These are phyloP conservation scores for Ornithoptera alexandrae DNA, from an alignment of 2,888 invertebrate species.

Conservation along the genomic window DNA sequence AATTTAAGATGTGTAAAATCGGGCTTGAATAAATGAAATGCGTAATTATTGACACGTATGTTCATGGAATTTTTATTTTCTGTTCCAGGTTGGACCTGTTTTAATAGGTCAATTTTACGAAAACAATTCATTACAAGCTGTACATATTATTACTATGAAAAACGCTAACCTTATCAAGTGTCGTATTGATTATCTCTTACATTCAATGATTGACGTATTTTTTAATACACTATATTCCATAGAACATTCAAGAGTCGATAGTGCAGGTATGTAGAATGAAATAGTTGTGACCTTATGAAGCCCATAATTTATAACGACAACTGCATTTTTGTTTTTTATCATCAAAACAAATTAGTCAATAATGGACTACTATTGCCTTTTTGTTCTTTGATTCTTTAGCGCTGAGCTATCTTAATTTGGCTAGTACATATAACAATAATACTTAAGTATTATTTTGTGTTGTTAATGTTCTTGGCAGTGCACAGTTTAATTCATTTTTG, in stretches of 20 bases:
- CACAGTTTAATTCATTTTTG: too few species aligned
- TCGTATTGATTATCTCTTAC: not conserved
- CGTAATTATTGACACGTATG: constrained; percentile 13
- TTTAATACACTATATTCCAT: too few species aligned
- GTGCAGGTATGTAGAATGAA: not conserved
- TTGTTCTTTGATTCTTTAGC: too few species aligned
- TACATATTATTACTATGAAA: constrained; percentile 4
- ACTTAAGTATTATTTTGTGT: too few species aligned
- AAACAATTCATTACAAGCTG: constrained; percentile 16
- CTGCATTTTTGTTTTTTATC: too few species aligned
- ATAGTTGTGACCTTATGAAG: too few species aligned
- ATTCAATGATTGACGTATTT: not conserved
- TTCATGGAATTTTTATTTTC: constrained; percentile 5
- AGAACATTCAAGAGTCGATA: not conserved
- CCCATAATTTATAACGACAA: too few species aligned
- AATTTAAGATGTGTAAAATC: not conserved
- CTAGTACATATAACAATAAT: too few species aligned
- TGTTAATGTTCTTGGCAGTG: too few species aligned
- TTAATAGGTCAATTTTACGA: constrained; percentile 28
- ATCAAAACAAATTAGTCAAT: too few species aligned
- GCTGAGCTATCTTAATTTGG: too few species aligned
- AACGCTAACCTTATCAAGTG: constrained; percentile 19
- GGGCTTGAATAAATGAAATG: not conserved
- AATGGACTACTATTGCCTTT: too few species aligned
- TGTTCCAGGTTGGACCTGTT: constrained; percentile 21